Percentiles rank a stretch among this genome's conserved stretches.
Conservation (phyloP, 2,113 vertebrate genomes). For the Hypanus sabinus region DNA sequence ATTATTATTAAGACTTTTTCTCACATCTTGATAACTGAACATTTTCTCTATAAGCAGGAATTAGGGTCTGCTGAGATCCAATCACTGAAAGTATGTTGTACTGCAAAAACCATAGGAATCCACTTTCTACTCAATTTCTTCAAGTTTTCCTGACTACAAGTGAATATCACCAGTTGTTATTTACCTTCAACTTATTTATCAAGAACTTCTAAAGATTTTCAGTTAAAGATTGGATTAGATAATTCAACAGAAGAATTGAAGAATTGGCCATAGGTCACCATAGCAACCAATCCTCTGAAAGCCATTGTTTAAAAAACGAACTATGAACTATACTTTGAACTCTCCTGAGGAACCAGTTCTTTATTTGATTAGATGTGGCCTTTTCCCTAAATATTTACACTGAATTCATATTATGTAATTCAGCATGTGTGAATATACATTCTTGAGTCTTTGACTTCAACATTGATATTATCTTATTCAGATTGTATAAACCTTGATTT, state of each 20-base stretch:
- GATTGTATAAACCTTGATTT: not conserved
- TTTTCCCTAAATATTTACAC: not conserved
- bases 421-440: not conserved
- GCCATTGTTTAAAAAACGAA: not conserved
- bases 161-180: not conserved
- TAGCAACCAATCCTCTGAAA: not conserved
- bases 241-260: too few relatives aligned
- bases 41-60: too few relatives aligned
- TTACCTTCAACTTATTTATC: not conserved
- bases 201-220: not conserved
- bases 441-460: not conserved
- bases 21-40: too few relatives aligned
- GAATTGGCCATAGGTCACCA: too few relatives aligned
- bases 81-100: not conserved
- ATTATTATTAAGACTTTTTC: too few relatives aligned
- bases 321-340: not conserved
- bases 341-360: not conserved
- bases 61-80: too few relatives aligned
- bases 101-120: not conserved
- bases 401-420: not conserved
- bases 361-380: not conserved
- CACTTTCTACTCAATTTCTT: not conserved
- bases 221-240: not conserved
- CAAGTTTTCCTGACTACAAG: not conserved
- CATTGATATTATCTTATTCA: not conserved